phyloP scores from a whole-genome alignment of 2,113 vertebrate species.

The Gallinago undulata region DNA sequence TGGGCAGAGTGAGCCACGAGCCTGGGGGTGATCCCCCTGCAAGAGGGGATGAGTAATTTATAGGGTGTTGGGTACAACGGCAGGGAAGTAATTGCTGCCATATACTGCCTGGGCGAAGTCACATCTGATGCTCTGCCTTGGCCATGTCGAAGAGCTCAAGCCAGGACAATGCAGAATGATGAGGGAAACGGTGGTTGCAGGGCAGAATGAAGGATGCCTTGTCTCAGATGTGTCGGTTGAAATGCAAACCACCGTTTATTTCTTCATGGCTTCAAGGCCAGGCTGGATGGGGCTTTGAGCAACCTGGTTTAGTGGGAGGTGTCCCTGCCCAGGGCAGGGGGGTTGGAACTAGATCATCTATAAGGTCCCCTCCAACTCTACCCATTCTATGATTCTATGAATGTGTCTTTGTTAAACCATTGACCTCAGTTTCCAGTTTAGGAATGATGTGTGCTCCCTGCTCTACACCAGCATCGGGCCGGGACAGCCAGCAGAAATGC shows the following conservation, averaged over 20 bases:
- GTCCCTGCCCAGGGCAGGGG: background rate
- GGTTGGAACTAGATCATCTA: background rate
- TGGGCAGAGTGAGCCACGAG: background rate
- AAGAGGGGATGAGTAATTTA: background rate
- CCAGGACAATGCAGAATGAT: background rate
- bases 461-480: background rate
- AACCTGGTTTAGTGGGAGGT: background rate
- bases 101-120: background rate
- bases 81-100: background rate
- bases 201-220: background rate
- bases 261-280: background rate
- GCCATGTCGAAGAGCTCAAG: fast-evolving
- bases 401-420: background rate
- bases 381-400: background rate
- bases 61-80: background rate
- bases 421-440: background rate
- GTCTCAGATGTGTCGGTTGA: fast-evolving
- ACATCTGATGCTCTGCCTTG: fast-evolving
- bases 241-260: background rate
- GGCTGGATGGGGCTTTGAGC: background rate
- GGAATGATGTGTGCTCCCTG: background rate
- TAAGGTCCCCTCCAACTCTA: background rate
- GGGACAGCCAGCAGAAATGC: background rate
- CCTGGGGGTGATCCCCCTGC: background rate
- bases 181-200: background rate